A percentile compares a stretch with the other conserved stretches of the same genome.
These are phyloP conservation scores for Syritta pipiens DNA, from an alignment of 2,888 invertebrate species.

Conservation along the genomic window DNA sequence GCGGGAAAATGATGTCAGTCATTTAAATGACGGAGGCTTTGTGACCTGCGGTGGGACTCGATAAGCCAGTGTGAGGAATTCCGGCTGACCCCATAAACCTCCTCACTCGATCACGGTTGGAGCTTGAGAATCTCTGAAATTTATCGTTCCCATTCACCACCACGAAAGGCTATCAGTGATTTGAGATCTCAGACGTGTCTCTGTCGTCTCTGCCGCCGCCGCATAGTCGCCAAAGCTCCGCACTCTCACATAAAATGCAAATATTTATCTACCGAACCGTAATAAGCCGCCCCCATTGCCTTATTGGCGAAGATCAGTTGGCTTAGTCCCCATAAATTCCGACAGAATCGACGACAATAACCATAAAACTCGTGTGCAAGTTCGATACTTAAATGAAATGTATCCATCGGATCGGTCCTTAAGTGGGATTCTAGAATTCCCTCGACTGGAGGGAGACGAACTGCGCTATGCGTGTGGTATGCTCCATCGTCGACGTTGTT, in stretches of 20 bases:
- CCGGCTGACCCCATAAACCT: too few relatives aligned
- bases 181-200: background rate
- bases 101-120: too few relatives aligned
- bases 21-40: too few relatives aligned
- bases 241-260: conserved; percentile 16
- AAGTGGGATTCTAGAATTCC: conserved; percentile 25
- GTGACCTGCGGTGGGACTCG: too few relatives aligned
- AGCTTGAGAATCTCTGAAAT: background rate
- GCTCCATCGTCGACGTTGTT: background rate
- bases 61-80: too few relatives aligned
- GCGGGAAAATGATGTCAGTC: background rate
- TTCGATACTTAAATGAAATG: conserved; percentile 38
- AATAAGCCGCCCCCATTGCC: conserved; percentile 27
- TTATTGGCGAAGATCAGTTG: conserved; percentile 13
- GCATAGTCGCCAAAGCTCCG: background rate
- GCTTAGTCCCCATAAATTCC: conserved; percentile 38
- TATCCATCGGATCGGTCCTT: conserved; percentile 23
- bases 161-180: background rate
- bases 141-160: background rate
- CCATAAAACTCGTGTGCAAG: conserved; percentile 40
- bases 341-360: conserved; percentile 41
- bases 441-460: background rate
- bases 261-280: conserved; percentile 34
- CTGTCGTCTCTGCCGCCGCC: background rate
- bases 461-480: conserved; percentile 39